Percentiles rank a stretch among this genome's conserved stretches.
Conservation (phyloP, 53 echinoderm and acorn worm species). For the Astropecten irregularis region DNA sequence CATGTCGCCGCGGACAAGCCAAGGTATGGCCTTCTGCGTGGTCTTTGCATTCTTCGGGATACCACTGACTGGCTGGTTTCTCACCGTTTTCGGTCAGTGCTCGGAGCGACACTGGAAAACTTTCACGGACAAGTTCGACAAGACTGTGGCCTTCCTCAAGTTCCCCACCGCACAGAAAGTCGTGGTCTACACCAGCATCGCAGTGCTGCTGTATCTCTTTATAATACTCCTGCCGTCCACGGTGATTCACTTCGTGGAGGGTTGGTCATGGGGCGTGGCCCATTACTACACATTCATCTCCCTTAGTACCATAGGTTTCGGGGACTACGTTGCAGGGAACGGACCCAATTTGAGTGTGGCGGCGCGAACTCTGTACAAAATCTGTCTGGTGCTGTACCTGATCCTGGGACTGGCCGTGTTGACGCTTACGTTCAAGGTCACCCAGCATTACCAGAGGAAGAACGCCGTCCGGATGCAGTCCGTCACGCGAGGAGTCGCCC, state of each 20-base stretch:
- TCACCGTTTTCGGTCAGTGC: constrained; percentile 70
- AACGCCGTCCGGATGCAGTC: constrained; percentile 54
- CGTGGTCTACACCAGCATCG: constrained; percentile 43
- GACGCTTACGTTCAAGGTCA: constrained; percentile 61
- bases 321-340: constrained; percentile 77
- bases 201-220: constrained; percentile 36
- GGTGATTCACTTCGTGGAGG: constrained; percentile 64
- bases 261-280: constrained; percentile 71
- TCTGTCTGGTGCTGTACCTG: constrained; percentile 69
- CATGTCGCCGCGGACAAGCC: constrained; percentile 65
- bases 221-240: constrained; percentile 68
- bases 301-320: constrained; percentile 78
- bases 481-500: constrained; percentile 44
- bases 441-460: constrained; percentile 60
- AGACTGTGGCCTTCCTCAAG: constrained; percentile 37
- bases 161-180: constrained; percentile 30
- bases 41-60: constrained; percentile 78
- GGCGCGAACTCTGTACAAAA: constrained; percentile 61
- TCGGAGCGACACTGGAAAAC: constrained; percentile 72
- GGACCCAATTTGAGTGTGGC: constrained; percentile 38
- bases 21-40: constrained; percentile 68
- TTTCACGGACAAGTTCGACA: constrained; percentile 54
- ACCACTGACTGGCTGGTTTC: constrained; percentile 74
- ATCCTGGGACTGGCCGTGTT: constrained; percentile 69
- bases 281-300: constrained; percentile 80